These are phyloP conservation scores for Eupithecia inturbata DNA, from an alignment of 2,888 invertebrate species.

Conservation along the genomic window DNA sequence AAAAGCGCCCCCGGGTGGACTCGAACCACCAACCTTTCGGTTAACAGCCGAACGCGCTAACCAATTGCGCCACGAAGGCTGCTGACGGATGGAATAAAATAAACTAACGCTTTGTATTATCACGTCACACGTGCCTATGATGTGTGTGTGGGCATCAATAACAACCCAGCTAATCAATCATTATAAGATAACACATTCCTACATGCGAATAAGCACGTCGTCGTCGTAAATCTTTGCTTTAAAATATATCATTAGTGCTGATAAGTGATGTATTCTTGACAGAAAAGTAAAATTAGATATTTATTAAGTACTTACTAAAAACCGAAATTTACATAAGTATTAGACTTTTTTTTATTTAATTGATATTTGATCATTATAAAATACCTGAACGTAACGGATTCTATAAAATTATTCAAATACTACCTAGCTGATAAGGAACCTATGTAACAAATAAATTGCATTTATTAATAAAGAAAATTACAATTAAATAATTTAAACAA, in stretches of 20 bases:
- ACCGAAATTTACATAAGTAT: too few relatives aligned
- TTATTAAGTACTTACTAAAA: too few relatives aligned
- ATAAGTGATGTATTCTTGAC: too few relatives aligned
- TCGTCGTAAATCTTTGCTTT: background rate
- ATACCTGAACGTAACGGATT: too few relatives aligned
- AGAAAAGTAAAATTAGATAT: too few relatives aligned
- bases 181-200: background rate
- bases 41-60: constrained; percentile 99
- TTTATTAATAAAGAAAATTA: too few relatives aligned
- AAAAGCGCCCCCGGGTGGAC: constrained; percentile 94
- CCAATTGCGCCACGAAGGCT: constrained; percentile 86
- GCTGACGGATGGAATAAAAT: background rate
- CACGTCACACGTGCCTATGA: background rate
- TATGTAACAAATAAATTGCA: too few relatives aligned
- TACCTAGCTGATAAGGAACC: too few relatives aligned
- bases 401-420: too few relatives aligned
- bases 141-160: background rate
- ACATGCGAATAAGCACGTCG: background rate
- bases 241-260: background rate
- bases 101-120: background rate
- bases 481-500: too few relatives aligned
- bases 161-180: background rate
- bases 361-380: too few relatives aligned
- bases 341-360: too few relatives aligned
- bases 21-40: constrained; percentile 99